Conservation (phyloP, 2,797 vertebrate species). For the Eidolon dupreanum region DNA sequence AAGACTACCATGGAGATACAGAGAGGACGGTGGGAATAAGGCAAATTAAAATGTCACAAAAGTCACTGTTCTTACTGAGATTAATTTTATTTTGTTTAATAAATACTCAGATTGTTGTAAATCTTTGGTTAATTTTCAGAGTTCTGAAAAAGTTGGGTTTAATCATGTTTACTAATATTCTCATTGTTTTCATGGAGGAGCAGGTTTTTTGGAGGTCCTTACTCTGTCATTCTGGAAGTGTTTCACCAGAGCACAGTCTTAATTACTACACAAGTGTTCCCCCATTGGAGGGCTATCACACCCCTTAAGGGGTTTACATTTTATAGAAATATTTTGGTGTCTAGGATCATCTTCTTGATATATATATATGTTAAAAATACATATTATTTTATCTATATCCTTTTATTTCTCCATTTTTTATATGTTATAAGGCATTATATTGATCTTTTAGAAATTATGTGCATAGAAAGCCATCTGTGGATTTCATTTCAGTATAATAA, state of each 20-base stretch:
- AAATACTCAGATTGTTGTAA: not conserved
- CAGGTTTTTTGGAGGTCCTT: not conserved
- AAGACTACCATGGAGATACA: not conserved
- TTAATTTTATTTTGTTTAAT: not conserved
- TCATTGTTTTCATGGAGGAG: not conserved
- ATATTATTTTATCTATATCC: not conserved
- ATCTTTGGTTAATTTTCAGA: not conserved
- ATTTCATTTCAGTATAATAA: not conserved
- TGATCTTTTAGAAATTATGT: not conserved
- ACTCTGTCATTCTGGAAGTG: not conserved
- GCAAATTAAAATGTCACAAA: not conserved
- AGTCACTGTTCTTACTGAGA: not conserved
- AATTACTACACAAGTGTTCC: not conserved
- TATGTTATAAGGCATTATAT: not conserved
- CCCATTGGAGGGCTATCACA: not conserved
- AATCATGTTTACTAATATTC: not conserved
- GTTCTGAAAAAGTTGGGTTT: not conserved
- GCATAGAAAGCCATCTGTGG: not conserved
- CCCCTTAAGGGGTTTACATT: not conserved
- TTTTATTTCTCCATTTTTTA: not conserved
- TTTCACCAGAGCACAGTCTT: not conserved
- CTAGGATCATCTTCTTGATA: not conserved
- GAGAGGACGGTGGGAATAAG: not conserved
- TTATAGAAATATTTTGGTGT: slow-evolving; percentile 1
- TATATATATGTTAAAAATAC: not conserved